Conservation (phyloP, 2,797 vertebrate species). For the Pangasius macronema region DNA sequence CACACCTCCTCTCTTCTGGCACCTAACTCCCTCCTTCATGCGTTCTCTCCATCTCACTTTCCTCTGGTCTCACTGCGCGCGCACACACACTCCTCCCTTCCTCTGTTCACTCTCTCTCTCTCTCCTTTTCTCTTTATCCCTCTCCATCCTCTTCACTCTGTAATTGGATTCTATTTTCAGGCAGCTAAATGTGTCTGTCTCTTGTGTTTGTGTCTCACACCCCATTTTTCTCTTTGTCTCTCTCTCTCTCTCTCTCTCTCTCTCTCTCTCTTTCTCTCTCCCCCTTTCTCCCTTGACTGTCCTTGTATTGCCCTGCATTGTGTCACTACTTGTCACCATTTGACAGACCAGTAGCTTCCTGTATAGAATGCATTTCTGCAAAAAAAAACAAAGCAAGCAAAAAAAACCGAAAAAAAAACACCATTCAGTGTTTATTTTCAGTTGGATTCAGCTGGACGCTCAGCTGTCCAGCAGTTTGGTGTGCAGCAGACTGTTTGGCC, state of each 20-base stretch:
- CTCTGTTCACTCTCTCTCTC: constrained; percentile 31
- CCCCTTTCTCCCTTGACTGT: constrained; percentile 25
- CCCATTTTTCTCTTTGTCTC: constrained; percentile 60
- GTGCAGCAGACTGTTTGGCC: constrained; percentile 11
- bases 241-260: constrained; percentile 23
- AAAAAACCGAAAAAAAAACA: background rate
- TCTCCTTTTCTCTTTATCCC: constrained; percentile 37
- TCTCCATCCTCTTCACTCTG: constrained; percentile 51
- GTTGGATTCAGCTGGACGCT: constrained; percentile 6
- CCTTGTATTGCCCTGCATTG: constrained; percentile 29
- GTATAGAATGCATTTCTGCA: background rate
- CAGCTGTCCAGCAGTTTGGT: constrained; percentile 17
- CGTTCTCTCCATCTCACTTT: constrained; percentile 38
- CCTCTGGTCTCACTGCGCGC: constrained; percentile 38
- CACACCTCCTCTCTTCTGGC: constrained; percentile 48
- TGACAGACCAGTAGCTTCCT: background rate
- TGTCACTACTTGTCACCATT: constrained; percentile 26
- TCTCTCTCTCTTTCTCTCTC: constrained; percentile 30
- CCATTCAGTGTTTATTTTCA: constrained; percentile 16
- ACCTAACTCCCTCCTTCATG: constrained; percentile 34
- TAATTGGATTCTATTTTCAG: constrained; percentile 87
- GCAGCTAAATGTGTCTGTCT: constrained; percentile 77
- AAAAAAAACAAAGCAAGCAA: background rate
- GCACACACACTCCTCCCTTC: constrained; percentile 36
- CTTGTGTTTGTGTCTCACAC: constrained; percentile 80